Conservation (phyloP, 2,113 vertebrate genomes). For the Rhagologus leucostigma region DNA sequence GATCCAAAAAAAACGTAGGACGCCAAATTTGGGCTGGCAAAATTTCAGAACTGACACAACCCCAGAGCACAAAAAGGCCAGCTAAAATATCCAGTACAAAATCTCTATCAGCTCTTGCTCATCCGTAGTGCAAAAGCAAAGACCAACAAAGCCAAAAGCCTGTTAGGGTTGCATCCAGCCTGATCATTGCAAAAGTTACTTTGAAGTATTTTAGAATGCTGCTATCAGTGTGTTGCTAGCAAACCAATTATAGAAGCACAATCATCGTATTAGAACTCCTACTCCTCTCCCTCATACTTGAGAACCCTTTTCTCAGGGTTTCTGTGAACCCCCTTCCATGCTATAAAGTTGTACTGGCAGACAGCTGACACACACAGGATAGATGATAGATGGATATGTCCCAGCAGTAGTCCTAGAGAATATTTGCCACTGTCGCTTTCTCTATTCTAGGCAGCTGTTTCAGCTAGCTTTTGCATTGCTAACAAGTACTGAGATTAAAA, state of each 20-base stretch:
- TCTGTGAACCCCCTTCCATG: not conserved
- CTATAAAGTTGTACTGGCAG: not conserved
- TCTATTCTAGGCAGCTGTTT: constrained; percentile 50
- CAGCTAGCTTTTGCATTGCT: constrained; percentile 49
- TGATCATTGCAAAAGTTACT: not conserved
- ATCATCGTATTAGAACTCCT: not conserved
- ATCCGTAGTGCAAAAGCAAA: not conserved
- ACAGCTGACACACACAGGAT: not conserved
- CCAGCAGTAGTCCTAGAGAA: not conserved
- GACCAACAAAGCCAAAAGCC: not conserved
- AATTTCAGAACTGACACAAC: not conserved
- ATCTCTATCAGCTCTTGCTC: not conserved
- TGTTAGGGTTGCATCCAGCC: not conserved
- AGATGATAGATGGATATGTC: constrained; percentile 5
- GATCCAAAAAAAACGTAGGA: not conserved
- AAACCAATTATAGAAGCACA: not conserved
- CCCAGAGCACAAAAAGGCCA: not conserved
- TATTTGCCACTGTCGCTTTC: constrained; percentile 13
- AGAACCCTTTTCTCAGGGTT: not conserved
- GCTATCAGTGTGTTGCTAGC: not conserved
- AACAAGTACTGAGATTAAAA: constrained; percentile 47
- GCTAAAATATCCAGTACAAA: not conserved
- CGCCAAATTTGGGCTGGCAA: not conserved
- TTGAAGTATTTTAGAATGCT: not conserved
- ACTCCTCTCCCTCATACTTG: not conserved